phyloP scores from a whole-genome alignment of 2,113 vertebrate species.

The Haemorhous mexicanus region DNA sequence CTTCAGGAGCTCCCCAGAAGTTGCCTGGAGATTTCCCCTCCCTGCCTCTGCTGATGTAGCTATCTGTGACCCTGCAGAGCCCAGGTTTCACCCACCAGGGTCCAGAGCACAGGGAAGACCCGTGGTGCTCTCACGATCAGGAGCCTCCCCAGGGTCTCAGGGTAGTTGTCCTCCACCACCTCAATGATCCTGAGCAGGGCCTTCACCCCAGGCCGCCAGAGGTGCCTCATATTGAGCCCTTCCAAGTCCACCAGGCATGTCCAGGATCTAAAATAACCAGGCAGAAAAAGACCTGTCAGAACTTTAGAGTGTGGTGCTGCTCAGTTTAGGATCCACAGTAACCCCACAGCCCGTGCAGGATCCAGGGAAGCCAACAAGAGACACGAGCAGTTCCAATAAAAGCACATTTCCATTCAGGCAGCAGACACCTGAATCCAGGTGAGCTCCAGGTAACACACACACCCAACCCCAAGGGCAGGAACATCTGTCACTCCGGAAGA shows the following conservation, averaged over 20 bases:
- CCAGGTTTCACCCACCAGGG: constrained; percentile 71
- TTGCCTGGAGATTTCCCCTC: background rate
- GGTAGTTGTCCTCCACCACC: constrained; percentile 85
- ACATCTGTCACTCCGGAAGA: background rate
- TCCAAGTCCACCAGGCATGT: constrained; percentile 85
- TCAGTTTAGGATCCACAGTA: background rate
- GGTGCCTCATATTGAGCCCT: constrained; percentile 83
- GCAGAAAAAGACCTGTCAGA: background rate
- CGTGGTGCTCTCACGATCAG: constrained; percentile 81
- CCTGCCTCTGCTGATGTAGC: background rate
- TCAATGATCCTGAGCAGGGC: constrained; percentile 82
- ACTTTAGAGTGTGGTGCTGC: background rate
- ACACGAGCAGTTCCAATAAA: background rate
- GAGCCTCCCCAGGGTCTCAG: constrained; percentile 81
- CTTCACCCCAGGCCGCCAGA: constrained; percentile 85
- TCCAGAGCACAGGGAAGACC: constrained; percentile 85
- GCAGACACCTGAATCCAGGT: background rate
- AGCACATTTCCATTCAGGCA: background rate
- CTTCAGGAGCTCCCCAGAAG: background rate
- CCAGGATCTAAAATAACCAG: constrained; percentile 74
- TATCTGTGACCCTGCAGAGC: background rate
- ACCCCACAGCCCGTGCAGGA: background rate
- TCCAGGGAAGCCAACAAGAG: background rate
- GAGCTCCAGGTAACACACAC: background rate
- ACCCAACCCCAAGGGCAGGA: background rate